Evolutionary conservation across 2,797 vertebrate species (phyloP).

Genomic region (Esox lucius): DNA sequence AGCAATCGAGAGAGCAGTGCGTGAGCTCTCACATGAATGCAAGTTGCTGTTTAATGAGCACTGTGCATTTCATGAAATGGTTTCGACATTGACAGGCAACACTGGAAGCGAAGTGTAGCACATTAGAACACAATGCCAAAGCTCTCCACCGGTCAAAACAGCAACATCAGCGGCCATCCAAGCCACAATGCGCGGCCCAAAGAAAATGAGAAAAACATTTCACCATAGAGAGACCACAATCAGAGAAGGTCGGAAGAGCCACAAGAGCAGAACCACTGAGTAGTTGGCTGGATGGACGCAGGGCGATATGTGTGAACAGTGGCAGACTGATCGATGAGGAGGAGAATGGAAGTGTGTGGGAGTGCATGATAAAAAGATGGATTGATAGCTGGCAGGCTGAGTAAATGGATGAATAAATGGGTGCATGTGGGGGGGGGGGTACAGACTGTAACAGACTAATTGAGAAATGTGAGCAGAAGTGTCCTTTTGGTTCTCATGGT

Average conservation of each 20-base stretch:
- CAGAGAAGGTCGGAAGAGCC: constrained; percentile 67
- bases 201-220: constrained; percentile 59
- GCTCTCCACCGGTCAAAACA: constrained; percentile 68
- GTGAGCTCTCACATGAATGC: too few relatives aligned
- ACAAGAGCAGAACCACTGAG: constrained; percentile 45
- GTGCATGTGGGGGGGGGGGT: constrained; percentile 46
- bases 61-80: constrained; percentile 62
- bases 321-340: constrained; percentile 60
- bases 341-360: constrained; percentile 42
- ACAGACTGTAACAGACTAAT: constrained; percentile 59
- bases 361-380: constrained; percentile 36
- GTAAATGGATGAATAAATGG: constrained; percentile 64
- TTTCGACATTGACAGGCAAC: constrained; percentile 70
- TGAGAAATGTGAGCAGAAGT: constrained; percentile 61
- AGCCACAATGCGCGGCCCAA: constrained; percentile 60
- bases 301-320: constrained; percentile 50
- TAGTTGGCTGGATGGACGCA: constrained; percentile 40
- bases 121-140: constrained; percentile 70
- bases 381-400: constrained; percentile 68
- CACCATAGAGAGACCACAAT: constrained; percentile 61
- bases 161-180: constrained; percentile 62
- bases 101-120: constrained; percentile 67
- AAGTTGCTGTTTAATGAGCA: constrained; percentile 56
- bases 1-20: too few relatives aligned
- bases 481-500: constrained; percentile 58